Evolutionary conservation across 2,888 invertebrate species (phyloP).

Genomic region (Polymixis lichenea): DNA sequence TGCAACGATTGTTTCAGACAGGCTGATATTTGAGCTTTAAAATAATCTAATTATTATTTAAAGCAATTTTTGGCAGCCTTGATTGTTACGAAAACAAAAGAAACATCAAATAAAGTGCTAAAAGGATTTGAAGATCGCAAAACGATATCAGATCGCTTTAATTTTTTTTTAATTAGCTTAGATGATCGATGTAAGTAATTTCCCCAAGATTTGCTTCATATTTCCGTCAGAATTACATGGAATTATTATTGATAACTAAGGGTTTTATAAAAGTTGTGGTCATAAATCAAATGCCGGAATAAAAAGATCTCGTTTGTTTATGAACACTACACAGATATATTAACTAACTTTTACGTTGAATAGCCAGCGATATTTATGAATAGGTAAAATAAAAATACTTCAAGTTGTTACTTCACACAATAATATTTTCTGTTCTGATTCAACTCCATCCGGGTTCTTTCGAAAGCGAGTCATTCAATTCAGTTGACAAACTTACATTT

Average conservation of each 20-base stretch:
- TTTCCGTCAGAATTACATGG: not conserved
- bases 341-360: not conserved
- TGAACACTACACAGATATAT: not conserved
- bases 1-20: constrained; percentile 49
- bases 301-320: not conserved
- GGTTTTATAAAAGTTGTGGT: not conserved
- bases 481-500: constrained; percentile 38
- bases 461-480: constrained; percentile 29
- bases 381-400: not conserved
- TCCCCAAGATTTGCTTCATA: not conserved
- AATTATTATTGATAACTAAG: not conserved
- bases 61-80: constrained; percentile 27
- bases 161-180: not conserved
- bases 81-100: constrained; percentile 27
- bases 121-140: not conserved
- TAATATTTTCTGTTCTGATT: constrained; percentile 8
- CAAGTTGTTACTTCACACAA: constrained; percentile 30
- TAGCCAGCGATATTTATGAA: not conserved
- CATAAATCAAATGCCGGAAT: not conserved
- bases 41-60: constrained; percentile 16
- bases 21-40: constrained; percentile 38
- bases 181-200: not conserved
- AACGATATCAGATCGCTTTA: not conserved
- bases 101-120: constrained; percentile 10
- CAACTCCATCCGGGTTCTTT: constrained; percentile 9